Evolutionary conservation across 2,888 invertebrate species (phyloP).

Genomic region (Lepidonotus clava): DNA sequence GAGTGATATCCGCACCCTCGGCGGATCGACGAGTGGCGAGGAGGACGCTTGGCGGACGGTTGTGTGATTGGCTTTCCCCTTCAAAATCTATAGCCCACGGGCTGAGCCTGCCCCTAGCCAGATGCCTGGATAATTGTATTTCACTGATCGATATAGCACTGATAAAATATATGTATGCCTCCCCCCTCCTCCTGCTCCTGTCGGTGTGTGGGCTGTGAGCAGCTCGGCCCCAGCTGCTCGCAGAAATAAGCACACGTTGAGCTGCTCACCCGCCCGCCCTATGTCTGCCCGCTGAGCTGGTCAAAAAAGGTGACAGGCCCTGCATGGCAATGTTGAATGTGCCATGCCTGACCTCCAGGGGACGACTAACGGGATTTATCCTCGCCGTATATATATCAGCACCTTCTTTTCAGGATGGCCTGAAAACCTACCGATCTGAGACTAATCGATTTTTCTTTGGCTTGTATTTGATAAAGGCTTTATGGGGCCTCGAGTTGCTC

Average conservation of each 20-base stretch:
- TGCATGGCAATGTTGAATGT: background rate
- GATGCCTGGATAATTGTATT: slow-evolving; percentile 29
- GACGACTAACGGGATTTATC: slow-evolving; percentile 15
- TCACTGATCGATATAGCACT: slow-evolving; percentile 25
- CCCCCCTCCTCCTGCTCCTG: too few relatives aligned
- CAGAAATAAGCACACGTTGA: too few relatives aligned
- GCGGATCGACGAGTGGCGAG: background rate
- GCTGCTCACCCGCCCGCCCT: too few relatives aligned
- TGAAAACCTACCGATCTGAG: background rate
- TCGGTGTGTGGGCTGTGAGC: too few relatives aligned
- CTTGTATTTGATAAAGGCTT: background rate
- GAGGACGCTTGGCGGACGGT: background rate
- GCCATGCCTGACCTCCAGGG: background rate
- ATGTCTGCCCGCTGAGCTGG: too few relatives aligned
- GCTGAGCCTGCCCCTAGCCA: background rate
- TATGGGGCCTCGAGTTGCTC: background rate
- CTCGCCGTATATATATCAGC: slow-evolving; percentile 2
- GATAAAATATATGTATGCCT: slow-evolving; percentile 29
- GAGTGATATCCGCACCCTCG: background rate
- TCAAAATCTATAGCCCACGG: background rate
- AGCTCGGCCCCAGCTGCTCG: too few relatives aligned
- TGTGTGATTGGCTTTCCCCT: slow-evolving; percentile 13
- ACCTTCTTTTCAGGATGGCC: background rate
- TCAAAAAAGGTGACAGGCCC: too few relatives aligned
- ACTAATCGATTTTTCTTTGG: background rate